These are phyloP conservation scores for Lepidocyrtinus sp. DNA, from an alignment of 2,888 invertebrate species.

Conservation along the genomic window DNA sequence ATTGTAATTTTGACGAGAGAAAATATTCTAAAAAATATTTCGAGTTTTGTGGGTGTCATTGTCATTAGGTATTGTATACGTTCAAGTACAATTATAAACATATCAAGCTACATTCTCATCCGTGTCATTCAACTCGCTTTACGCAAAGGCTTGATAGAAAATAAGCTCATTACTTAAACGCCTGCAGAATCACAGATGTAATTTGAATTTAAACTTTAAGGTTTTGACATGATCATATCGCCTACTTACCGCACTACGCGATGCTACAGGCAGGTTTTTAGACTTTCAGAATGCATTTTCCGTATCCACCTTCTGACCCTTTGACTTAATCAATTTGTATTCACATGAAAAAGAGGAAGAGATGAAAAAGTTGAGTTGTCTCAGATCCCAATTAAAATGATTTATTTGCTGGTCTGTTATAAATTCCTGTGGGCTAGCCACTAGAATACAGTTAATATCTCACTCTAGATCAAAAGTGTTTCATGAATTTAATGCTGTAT, in stretches of 20 bases:
- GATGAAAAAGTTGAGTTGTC: background rate
- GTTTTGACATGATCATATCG: background rate
- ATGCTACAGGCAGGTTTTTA: background rate
- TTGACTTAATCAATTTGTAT: too few species aligned
- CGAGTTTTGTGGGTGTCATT: background rate
- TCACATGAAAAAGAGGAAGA: too few species aligned
- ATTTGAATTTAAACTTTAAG: slow-evolving; percentile 9
- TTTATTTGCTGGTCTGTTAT: background rate
- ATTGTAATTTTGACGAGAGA: background rate
- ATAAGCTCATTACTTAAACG: slow-evolving; percentile 7
- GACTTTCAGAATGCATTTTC: background rate
- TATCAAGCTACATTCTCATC: background rate
- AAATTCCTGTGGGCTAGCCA: too few species aligned
- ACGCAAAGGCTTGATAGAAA: background rate
- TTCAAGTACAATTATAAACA: background rate
- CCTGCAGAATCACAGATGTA: slow-evolving; percentile 5
- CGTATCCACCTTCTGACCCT: background rate
- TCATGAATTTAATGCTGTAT: too few species aligned
- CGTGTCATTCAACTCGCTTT: slow-evolving; percentile 8
- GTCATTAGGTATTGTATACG: background rate
- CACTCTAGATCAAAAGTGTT: too few species aligned
- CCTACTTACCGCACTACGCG: background rate
- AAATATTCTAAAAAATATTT: background rate
- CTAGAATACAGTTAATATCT: background rate
- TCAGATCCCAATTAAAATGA: background rate